Conservation (phyloP, 2,888 invertebrate species). For the Eupithecia pulchellata region DNA sequence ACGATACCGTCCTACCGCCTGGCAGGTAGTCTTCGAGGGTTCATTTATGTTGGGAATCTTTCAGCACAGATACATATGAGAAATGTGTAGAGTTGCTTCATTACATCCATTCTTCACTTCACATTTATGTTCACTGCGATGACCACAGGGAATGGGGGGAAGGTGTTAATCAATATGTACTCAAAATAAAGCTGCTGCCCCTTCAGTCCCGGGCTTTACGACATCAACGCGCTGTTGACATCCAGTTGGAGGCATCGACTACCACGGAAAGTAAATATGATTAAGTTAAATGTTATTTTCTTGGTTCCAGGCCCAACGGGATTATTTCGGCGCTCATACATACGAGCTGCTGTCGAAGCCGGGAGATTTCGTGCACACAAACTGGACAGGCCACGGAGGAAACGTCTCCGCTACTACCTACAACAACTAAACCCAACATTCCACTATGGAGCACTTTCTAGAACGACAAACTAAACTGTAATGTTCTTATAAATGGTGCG, state of each 20-base stretch:
- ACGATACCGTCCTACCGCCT: not conserved
- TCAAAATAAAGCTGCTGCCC: not conserved
- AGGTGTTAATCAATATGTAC: not conserved
- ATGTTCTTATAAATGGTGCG: not conserved
- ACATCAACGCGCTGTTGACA: not conserved
- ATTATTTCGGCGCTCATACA: conserved; percentile 99
- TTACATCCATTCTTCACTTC: too few species aligned
- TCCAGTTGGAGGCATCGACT: not conserved
- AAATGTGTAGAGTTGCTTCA: too few species aligned
- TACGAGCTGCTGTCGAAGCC: conserved; percentile 95
- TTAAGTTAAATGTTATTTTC: not conserved
- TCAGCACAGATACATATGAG: too few species aligned
- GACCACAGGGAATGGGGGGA: too few species aligned
- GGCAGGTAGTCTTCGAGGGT: not conserved
- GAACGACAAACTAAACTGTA: not conserved
- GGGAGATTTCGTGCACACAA: conserved; percentile 97
- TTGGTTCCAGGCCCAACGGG: conserved; percentile 92
- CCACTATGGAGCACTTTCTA: not conserved
- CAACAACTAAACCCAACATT: conserved; percentile 59
- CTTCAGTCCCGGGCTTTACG: not conserved
- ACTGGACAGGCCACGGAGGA: conserved; percentile 99
- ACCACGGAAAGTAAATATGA: not conserved
- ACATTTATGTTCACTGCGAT: not conserved
- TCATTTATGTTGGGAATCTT: too few species aligned
- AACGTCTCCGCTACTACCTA: conserved; percentile 98